Evolutionary conservation across 2,797 vertebrate genomes (phyloP), one percentile per base, ranked within the genome.

Genomic region (Toxotes lorentzi): DNA sequence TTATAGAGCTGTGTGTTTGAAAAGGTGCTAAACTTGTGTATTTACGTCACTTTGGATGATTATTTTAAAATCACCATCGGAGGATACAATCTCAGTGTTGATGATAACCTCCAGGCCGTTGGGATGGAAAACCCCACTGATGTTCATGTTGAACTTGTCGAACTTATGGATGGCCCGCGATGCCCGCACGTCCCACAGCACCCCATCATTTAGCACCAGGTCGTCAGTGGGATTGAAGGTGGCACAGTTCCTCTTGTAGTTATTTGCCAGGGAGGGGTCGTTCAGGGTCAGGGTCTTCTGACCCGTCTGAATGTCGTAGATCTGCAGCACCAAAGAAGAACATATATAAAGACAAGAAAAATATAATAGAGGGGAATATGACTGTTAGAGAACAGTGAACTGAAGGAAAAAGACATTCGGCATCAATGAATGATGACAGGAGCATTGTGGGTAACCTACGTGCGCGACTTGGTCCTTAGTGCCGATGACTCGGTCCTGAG

Each of bases 141-240:
- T 97, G 93, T 98, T 98, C 97, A 98, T 99, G 95, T 99, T 99
- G 95, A 99, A 99, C 91, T 99, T 99, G 93, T 99, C 98, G 53
- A 99, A 99, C 93, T 99, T 99, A 86, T 99, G 98, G 76, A 99
- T 96, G 85, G 98, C 98, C 83, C 96, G 95, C 5, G 97, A 93
- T 0, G 95, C 97, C 79, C 97, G 96, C 40, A 98, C 96, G 77
- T 99, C 98, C 98, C 98, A 99, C 82, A 99, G 95, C 80, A 99
- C 97, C 5, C 98, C 98, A 76, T 99, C 98, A 17, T 98, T 99
- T 89, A 99, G 94, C 84, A 99, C 97, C 93, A 99, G 96, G 92
- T 99, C 97, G 21, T 99, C 98, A 1, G 97, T 98, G 72, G 97
- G 97, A 90, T 96, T 98, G 92, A 99, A 99, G 70, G 97, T 99